Base-by-base conservation (phyloP, 2,888 invertebrate genomes). In the Graphium colonna region DNA sequence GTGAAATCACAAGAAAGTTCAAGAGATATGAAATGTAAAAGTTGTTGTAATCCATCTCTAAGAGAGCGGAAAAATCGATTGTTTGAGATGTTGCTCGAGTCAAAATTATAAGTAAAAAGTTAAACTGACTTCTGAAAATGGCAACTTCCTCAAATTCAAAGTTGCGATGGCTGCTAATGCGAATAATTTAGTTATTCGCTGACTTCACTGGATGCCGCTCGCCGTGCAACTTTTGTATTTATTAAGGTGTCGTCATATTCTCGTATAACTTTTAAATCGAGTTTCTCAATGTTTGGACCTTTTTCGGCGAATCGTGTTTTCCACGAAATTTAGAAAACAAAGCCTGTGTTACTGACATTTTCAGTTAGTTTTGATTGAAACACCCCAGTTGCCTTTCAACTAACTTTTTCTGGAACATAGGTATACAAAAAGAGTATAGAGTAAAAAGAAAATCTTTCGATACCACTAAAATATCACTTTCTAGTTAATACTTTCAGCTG, bases 61-160 rank as follows among this genome's bases (percentile, higher is more conserved):
- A 38, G 16, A 51, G 5, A 38, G 0, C 15, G 18, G 13, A 51
- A 51, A 33, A 36, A 45, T 33, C 33, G 28, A 48, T 48, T 36
- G 16, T 26, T 41, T 33, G 7, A 33, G n/a, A 48, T 38, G 43
- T 48, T 26, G 12, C 13, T 17, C 3, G 1, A 38, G n/a, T 36
- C 40, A 45, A 42, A 51, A 33, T 55, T 36, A 36, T 44, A 51
- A 43, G 43, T 54, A 33, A 54, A 55, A 58, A 55, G 47, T 58
- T 52, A 36, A 49, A 50, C 54, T 54, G 54, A 55, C 47, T 51
- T 46, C 31, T 42, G 38, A 38, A 44, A 43, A 33, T 38, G 31
- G 26, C 17, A 39, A 16, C 40, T 49, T 28, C 33, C 18, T 16
- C n/a, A 47, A 53, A 33, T 49, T 49, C 15, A 21, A 44, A 44